phyloP scores from a whole-genome alignment of 2,113 vertebrate species.

The Eulemur rufifrons region DNA sequence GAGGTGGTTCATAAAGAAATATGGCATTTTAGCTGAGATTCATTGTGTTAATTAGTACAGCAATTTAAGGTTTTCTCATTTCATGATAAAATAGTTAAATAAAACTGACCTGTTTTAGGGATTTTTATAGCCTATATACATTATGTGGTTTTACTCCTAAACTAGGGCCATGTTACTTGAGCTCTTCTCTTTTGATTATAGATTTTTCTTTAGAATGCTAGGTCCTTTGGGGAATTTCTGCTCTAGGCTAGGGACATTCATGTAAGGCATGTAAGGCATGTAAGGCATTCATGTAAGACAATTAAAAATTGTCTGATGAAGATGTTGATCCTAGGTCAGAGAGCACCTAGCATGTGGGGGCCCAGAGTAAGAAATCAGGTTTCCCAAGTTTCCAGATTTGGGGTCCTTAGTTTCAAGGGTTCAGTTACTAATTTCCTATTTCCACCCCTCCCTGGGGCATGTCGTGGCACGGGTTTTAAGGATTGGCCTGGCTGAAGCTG shows the following conservation, averaged over 20 bases:
- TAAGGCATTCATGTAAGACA: neutral
- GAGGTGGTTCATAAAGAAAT: neutral
- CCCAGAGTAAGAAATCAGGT: neutral
- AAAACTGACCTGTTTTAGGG: neutral
- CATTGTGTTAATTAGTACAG: neutral
- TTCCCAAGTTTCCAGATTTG: neutral
- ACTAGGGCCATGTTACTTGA: neutral
- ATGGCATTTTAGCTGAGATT: neutral
- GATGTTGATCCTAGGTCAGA: neutral
- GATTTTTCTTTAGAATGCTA: neutral
- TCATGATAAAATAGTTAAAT: conserved; percentile 6
- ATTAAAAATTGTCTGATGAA: neutral
- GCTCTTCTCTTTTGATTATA: neutral
- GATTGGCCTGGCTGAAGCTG: neutral
- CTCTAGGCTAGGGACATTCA: neutral
- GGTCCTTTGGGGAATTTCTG: neutral
- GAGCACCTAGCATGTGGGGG: neutral
- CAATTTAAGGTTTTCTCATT: neutral
- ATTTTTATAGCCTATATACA: neutral
- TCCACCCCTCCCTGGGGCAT: neutral
- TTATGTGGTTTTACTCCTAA: neutral
- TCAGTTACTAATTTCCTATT: neutral
- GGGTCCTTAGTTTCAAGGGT: neutral
- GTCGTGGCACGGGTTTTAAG: neutral
- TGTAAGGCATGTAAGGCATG: neutral